Evolutionary conservation across 1,140 invertebrate species (phyloP).

Genomic region (Euura lappo): DNA sequence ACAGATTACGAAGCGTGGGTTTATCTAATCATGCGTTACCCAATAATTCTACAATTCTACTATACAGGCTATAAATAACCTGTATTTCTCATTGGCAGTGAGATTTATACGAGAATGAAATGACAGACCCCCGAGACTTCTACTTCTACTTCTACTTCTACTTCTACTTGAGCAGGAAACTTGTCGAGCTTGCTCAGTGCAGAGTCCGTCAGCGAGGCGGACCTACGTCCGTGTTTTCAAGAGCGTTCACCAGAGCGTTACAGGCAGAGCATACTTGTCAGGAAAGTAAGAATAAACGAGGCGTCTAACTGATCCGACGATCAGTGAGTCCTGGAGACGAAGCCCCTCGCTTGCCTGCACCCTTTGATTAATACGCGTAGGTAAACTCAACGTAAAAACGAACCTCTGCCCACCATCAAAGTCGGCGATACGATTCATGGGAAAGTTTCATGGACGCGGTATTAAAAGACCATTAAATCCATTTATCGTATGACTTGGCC

Average conservation of each 20-base stretch:
- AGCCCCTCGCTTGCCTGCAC: background rate
- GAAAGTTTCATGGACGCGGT: background rate
- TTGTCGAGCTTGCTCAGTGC: background rate
- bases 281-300: background rate
- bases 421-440: background rate
- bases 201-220: background rate
- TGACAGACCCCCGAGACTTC: background rate
- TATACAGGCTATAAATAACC: too few species aligned
- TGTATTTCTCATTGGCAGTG: background rate
- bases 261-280: background rate
- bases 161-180: background rate
- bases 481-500: background rate
- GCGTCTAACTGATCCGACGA: background rate
- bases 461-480: background rate
- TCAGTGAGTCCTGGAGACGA: background rate
- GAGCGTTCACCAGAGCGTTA: conserved; percentile 1
- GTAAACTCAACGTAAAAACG: background rate
- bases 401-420: background rate
- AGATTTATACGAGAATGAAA: background rate
- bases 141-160: background rate
- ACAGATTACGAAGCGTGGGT: too few species aligned
- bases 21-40: too few species aligned
- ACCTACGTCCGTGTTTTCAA: background rate
- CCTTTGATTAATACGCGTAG: background rate
- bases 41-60: too few species aligned